Evolutionary conservation across 2,888 invertebrate species (phyloP).

Genomic region (Plebejus melissa): DNA sequence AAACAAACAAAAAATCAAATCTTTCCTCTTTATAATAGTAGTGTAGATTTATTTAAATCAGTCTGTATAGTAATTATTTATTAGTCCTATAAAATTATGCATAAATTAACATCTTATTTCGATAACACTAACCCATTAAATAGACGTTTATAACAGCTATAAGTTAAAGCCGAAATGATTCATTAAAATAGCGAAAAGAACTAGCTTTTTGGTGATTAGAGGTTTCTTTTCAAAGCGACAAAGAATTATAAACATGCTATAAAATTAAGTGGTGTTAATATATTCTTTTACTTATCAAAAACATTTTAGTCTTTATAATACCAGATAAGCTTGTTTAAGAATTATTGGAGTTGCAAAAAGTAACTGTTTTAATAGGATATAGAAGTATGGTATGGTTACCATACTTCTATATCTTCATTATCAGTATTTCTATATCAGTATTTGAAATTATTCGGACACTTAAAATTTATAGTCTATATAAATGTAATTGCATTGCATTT

Average conservation of each 20-base stretch:
- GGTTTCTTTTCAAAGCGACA: neutral
- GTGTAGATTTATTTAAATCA: neutral
- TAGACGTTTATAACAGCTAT: neutral
- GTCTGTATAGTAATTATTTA: constrained; percentile 13
- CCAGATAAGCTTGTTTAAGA: neutral
- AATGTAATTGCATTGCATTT: too few species aligned
- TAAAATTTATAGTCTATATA: too few species aligned
- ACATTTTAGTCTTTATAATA: neutral
- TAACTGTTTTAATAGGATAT: neutral
- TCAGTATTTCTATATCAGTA: too few species aligned
- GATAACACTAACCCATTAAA: constrained; percentile 6
- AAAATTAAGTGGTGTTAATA: neutral
- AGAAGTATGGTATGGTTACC: neutral
- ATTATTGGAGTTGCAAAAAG: neutral
- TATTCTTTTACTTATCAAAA: neutral
- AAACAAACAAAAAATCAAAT: too few species aligned
- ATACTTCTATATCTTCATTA: neutral
- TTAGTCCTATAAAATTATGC: neutral
- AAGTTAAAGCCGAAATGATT: neutral
- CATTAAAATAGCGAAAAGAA: neutral
- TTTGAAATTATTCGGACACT: neutral
- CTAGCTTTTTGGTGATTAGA: neutral
- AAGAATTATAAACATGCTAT: neutral
- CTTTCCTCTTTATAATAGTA: too few species aligned
- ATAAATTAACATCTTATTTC: constrained; percentile 5